phyloP scores from a whole-genome alignment of 2,113 vertebrate genomes.

The Zosterops hypoxanthus region DNA sequence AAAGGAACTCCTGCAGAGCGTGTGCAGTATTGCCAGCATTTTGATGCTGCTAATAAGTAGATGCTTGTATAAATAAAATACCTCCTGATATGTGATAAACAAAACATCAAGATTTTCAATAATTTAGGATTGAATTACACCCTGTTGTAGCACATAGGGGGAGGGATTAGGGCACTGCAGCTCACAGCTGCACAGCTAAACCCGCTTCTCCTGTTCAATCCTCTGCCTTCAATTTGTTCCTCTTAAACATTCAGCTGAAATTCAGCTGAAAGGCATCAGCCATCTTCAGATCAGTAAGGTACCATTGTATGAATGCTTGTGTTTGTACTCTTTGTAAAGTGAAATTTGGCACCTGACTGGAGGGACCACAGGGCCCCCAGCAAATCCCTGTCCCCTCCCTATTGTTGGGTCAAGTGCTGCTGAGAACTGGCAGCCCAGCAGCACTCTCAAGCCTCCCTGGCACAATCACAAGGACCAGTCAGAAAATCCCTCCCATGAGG shows the following conservation, averaged over 20 bases:
- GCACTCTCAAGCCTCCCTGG: not conserved
- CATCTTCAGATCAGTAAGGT: not conserved
- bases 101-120: not conserved
- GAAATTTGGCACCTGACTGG: not conserved
- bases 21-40: not conserved
- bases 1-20: not conserved
- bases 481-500: not conserved
- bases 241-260: not conserved
- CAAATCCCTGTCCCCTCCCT: not conserved
- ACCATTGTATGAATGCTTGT: accelerated
- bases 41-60: not conserved
- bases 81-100: not conserved
- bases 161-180: not conserved
- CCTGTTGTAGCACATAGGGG: not conserved
- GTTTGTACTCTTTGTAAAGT: not conserved
- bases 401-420: accelerated
- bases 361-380: not conserved
- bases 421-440: accelerated
- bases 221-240: not conserved
- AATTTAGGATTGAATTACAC: not conserved
- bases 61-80: not conserved
- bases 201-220: not conserved
- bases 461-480: accelerated
- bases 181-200: not conserved
- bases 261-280: not conserved